A percentile compares a stretch with the other conserved stretches of the same genome.
Conservation (phyloP, 2,113 vertebrate species). For the Dipodomys ordii region DNA sequence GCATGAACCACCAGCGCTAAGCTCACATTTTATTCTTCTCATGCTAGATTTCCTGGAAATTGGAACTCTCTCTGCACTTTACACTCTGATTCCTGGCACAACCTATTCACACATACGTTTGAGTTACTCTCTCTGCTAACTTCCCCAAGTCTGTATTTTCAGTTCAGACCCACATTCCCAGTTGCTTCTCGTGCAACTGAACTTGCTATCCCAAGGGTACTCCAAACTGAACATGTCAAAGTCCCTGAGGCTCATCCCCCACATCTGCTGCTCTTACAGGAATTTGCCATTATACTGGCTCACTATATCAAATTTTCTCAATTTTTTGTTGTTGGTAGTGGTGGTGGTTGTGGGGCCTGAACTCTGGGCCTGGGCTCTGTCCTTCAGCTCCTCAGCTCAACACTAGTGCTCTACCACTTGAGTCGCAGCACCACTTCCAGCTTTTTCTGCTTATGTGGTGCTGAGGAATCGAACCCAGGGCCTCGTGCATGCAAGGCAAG, state of each 20-base stretch:
- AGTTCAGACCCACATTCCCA: not conserved
- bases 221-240: not conserved
- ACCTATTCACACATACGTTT: not conserved
- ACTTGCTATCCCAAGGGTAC: not conserved
- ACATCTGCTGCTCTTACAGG: not conserved
- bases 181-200: not conserved
- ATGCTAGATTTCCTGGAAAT: not conserved
- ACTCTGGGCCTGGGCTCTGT: too few species aligned
- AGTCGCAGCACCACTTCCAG: too few species aligned
- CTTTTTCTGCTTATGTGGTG: too few species aligned
- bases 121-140: not conserved
- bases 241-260: not conserved
- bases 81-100: not conserved
- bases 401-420: too few species aligned
- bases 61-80: not conserved
- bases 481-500: too few species aligned
- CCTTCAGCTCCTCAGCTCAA: too few species aligned
- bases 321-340: too few species aligned
- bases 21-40: not conserved
- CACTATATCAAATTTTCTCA: too few species aligned
- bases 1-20: too few species aligned
- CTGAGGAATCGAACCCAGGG: too few species aligned
- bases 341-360: too few species aligned
- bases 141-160: not conserved
- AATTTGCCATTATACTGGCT: not conserved